Percentiles rank a stretch among this genome's conserved stretches.
Conservation (phyloP, 2,797 vertebrate genomes). For the Loriculus beryllinus region DNA sequence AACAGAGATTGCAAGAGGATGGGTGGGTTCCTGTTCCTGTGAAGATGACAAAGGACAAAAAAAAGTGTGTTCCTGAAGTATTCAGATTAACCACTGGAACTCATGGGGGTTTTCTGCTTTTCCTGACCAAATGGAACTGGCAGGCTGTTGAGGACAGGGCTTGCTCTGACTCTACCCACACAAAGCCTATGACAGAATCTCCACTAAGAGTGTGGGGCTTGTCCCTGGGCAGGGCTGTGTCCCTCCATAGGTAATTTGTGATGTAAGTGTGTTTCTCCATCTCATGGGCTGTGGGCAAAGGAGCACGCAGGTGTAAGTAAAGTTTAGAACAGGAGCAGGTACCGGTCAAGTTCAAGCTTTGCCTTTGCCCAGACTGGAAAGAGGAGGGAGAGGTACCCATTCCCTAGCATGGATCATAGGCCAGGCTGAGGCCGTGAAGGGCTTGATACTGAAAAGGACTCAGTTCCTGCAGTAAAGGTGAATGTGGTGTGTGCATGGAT, state of each 20-base stretch:
- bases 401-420: background rate
- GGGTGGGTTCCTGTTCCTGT: background rate
- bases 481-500: rapidly evolving
- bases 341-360: background rate
- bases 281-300: background rate
- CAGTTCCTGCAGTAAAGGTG: background rate
- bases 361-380: background rate
- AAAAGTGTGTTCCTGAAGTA: background rate
- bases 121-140: background rate
- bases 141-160: background rate
- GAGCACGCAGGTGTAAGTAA: background rate
- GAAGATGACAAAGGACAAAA: background rate
- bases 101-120: background rate
- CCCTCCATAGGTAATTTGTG: background rate
- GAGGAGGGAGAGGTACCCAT: rapidly evolving
- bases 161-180: background rate
- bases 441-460: background rate
- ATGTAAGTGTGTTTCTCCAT: background rate
- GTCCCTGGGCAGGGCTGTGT: background rate
- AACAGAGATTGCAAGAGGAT: background rate
- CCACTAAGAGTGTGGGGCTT: background rate
- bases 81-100: background rate
- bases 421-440: background rate
- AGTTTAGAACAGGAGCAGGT: background rate
- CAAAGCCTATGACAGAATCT: background rate